phyloP scores from a whole-genome alignment of 2,888 invertebrate genomes.

The Catocala sponsa region DNA sequence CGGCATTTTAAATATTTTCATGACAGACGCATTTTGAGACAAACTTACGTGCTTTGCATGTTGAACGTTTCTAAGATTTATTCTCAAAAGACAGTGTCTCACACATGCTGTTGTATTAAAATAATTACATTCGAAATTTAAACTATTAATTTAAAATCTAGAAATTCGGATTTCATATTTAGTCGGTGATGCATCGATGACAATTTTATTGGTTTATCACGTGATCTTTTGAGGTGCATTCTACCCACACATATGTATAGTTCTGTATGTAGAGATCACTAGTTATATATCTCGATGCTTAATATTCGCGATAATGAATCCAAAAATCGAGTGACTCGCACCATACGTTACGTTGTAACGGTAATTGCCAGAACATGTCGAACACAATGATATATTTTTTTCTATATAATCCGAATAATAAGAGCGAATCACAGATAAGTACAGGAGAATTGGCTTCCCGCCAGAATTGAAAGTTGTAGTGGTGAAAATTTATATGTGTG shows the following conservation, averaged over 20 bases:
- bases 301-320: constrained; percentile 3
- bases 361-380: constrained; percentile 30
- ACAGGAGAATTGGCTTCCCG: constrained; percentile 65
- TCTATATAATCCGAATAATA: constrained; percentile 58
- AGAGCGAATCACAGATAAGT: constrained; percentile 60
- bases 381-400: constrained; percentile 48
- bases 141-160: too few species aligned
- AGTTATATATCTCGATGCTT: not conserved
- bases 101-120: too few species aligned
- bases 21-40: constrained; percentile 14
- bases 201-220: not conserved
- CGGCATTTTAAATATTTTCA: constrained; percentile 33
- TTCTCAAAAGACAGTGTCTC: constrained; percentile 2
- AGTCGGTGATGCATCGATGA: not conserved
- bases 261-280: too few species aligned
- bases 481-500: constrained; percentile 73
- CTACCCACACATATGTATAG: too few species aligned
- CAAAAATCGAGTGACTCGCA: constrained; percentile 9
- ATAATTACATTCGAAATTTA: too few species aligned
- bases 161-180: too few species aligned
- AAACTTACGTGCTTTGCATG: constrained; percentile 15
- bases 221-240: too few species aligned
- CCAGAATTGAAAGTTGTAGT: constrained; percentile 71
- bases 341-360: constrained; percentile 12
- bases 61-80: constrained; percentile 20